These are phyloP conservation scores for Otus sunia DNA, from an alignment of 2,113 vertebrate genomes.

Conservation along the genomic window DNA sequence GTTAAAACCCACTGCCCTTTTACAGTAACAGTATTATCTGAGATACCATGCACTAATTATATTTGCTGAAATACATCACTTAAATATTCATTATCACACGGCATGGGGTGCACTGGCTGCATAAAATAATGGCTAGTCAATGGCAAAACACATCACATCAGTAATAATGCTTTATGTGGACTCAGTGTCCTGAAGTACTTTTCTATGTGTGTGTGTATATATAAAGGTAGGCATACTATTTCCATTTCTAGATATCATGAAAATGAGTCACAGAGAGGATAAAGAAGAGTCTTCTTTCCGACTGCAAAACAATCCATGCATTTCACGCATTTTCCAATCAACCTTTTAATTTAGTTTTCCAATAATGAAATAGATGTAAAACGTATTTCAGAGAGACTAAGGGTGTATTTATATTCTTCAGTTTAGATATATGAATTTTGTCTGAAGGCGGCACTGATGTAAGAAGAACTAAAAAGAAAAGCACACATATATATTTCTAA, in stretches of 20 bases:
- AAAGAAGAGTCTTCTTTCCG: background rate
- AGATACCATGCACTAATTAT: background rate
- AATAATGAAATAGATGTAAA: background rate
- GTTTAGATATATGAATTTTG: background rate
- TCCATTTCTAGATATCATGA: background rate
- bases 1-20: background rate
- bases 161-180: background rate
- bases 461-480: background rate
- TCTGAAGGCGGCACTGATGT: background rate
- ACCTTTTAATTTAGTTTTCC: background rate
- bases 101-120: background rate
- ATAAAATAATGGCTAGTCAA: background rate
- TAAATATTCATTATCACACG: background rate
- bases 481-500: background rate
- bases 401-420: background rate
- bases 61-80: background rate
- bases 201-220: fast-evolving
- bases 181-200: background rate
- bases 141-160: background rate
- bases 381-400: background rate
- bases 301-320: background rate
- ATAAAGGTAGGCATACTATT: background rate
- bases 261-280: background rate
- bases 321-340: background rate
- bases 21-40: background rate